A percentile compares a stretch with the other conserved stretches of the same genome.
phyloP scores from a whole-genome alignment of 2,888 invertebrate genomes.

The Cordylochernes scorpioides region DNA sequence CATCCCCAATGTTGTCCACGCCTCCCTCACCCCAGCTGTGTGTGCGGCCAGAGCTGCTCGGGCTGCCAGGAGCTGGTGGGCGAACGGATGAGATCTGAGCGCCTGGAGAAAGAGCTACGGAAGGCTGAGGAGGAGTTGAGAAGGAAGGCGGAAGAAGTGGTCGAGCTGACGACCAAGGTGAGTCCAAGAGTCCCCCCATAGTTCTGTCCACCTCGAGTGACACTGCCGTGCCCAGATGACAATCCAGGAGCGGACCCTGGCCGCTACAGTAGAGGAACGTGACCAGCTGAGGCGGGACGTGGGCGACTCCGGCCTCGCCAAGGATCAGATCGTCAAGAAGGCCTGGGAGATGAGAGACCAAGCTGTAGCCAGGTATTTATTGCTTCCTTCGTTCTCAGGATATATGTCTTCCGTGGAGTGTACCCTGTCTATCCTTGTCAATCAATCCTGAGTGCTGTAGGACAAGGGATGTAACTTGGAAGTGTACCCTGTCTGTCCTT shows the following conservation, averaged over 20 bases:
- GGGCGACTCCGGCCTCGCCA: conserved; percentile 25
- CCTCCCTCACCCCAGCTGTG: too few species aligned
- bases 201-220: conserved; percentile 5
- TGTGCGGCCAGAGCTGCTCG: conserved; percentile 11
- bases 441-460: too few species aligned
- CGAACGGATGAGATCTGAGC: conserved; percentile 26
- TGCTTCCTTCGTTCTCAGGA: too few species aligned
- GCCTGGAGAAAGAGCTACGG: conserved; percentile 41
- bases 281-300: conserved; percentile 38
- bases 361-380: conserved; percentile 32
- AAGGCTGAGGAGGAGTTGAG: conserved; percentile 53
- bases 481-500: too few species aligned
- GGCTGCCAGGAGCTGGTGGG: conserved; percentile 14
- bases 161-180: conserved; percentile 52
- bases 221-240: conserved; percentile 18
- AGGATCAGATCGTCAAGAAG: conserved; percentile 51
- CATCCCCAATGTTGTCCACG: too few species aligned
- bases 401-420: too few species aligned
- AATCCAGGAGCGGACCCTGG: conserved; percentile 43
- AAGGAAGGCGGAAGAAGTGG: conserved; percentile 45
- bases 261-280: conserved; percentile 51
- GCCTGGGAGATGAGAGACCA: conserved; percentile 60
- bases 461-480: too few species aligned
- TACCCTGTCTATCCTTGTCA: too few species aligned
- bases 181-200: conserved; percentile 14